phyloP scores from a whole-genome alignment of 2,888 invertebrate species.

The Conus canariensis region DNA sequence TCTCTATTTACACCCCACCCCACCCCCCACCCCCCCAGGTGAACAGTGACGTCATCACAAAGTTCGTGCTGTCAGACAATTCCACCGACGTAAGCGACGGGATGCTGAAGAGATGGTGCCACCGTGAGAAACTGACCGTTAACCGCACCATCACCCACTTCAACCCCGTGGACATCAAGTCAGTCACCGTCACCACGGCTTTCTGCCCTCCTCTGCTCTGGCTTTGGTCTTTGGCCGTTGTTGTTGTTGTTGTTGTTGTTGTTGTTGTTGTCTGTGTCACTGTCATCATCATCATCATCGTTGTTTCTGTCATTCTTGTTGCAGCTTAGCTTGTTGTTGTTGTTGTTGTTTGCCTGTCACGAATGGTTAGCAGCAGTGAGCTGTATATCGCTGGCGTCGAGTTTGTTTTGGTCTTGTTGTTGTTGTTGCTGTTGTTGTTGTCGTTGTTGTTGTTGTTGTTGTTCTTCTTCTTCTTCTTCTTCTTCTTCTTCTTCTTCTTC shows the following conservation, averaged over 20 bases:
- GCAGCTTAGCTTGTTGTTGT: not conserved
- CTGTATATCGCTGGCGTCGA: too few relatives aligned
- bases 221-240: too few relatives aligned
- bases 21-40: not conserved
- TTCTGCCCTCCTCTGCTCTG: too few relatives aligned
- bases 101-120: slow-evolving; percentile 51
- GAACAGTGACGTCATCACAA: slow-evolving; percentile 50
- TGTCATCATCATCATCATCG: too few relatives aligned
- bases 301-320: too few relatives aligned
- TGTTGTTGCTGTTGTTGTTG: not conserved
- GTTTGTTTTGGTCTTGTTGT: not conserved
- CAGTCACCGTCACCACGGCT: not conserved
- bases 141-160: slow-evolving; percentile 37
- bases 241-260: not conserved
- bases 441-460: not conserved
- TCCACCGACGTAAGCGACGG: not conserved
- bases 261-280: not conserved
- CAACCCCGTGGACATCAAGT: slow-evolving; percentile 41
- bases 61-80: slow-evolving; percentile 47
- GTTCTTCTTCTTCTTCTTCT: too few relatives aligned
- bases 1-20: too few relatives aligned
- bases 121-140: slow-evolving; percentile 34
- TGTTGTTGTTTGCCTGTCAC: not conserved
- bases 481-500: too few relatives aligned
- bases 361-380: too few relatives aligned